These are phyloP conservation scores for Idaea straminata DNA, from an alignment of 2,888 invertebrate species.

Conservation along the genomic window DNA sequence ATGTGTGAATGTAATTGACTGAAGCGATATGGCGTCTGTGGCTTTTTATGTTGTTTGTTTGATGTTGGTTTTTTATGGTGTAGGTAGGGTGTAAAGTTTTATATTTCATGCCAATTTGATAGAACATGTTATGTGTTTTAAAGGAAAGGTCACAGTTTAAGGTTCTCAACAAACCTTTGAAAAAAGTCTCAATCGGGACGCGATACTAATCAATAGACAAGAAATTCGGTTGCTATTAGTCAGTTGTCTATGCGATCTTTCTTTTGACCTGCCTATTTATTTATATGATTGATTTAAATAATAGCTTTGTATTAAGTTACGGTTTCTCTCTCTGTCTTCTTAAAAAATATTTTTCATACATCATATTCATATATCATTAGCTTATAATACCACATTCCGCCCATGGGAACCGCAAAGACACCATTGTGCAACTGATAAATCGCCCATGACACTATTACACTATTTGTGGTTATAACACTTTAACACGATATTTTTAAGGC, in stretches of 20 bases:
- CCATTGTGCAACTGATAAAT: conserved; percentile 64
- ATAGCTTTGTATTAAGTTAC: not conserved
- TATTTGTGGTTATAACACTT: conserved; percentile 36
- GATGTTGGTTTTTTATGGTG: not conserved
- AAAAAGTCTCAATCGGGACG: not conserved
- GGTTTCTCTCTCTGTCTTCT: conserved; percentile 10
- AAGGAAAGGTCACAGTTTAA: not conserved
- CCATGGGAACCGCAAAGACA: conserved; percentile 60
- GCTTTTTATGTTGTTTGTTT: not conserved
- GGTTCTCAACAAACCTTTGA: not conserved
- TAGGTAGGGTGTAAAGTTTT: not conserved
- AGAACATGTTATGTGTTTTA: not conserved
- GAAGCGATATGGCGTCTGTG: conserved; percentile 13
- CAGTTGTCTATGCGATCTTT: too few species aligned
- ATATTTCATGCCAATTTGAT: not conserved
- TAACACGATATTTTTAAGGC: conserved; percentile 24
- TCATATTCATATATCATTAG: conserved; percentile 44
- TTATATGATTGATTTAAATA: not conserved
- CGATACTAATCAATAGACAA: too few species aligned
- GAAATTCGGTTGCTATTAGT: too few species aligned
- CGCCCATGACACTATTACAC: conserved; percentile 64
- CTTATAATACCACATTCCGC: conserved; percentile 55
- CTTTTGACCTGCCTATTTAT: too few species aligned
- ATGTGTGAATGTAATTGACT: conserved; percentile 19
- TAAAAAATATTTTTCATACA: conserved; percentile 9